A percentile compares a stretch with the other conserved stretches of the same genome.
Evolutionary conservation across 1,140 invertebrate genomes (phyloP).

Genomic region (Magallana ariakensis): DNA sequence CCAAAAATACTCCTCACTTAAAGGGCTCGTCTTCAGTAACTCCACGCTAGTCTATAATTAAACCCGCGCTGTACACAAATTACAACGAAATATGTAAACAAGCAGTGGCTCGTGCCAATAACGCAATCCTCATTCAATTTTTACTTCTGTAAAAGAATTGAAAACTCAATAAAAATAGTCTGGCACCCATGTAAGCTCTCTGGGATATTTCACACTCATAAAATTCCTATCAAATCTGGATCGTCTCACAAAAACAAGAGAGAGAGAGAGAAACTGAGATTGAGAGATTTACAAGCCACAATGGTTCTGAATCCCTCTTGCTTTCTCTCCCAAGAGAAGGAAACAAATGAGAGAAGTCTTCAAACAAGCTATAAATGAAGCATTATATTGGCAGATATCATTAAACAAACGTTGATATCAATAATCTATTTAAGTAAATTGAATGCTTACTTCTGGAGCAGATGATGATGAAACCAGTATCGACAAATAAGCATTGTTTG

Average conservation of each 20-base stretch:
- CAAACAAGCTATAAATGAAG: no score
- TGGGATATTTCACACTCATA: background rate
- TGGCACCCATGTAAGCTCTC: background rate
- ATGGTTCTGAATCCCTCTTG: no score
- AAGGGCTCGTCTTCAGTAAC: background rate
- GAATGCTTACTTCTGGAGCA: no score
- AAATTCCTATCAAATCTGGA: background rate
- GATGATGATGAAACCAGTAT: no score
- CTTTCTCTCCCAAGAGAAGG: no score
- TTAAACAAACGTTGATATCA: no score
- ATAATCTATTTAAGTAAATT: no score
- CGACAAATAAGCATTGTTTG: background rate
- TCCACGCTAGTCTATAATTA: constrained; percentile 14
- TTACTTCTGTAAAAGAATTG: constrained; percentile 22
- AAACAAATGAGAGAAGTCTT: no score
- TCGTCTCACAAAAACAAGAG: background rate
- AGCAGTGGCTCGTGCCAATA: background rate
- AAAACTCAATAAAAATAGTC: constrained; percentile 5
- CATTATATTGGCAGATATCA: no score
- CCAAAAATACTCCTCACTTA: constrained; percentile 26
- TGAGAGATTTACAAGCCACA: no score
- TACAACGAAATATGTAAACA: constrained; percentile 32
- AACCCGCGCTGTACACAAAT: background rate
- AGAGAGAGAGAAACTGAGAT: background rate
- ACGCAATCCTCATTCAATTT: constrained; percentile 33